Evolutionary conservation across 1,140 invertebrate species (phyloP), one percentile per base, ranked within the genome.

Genomic region (Ceratosolen solmsi): DNA sequence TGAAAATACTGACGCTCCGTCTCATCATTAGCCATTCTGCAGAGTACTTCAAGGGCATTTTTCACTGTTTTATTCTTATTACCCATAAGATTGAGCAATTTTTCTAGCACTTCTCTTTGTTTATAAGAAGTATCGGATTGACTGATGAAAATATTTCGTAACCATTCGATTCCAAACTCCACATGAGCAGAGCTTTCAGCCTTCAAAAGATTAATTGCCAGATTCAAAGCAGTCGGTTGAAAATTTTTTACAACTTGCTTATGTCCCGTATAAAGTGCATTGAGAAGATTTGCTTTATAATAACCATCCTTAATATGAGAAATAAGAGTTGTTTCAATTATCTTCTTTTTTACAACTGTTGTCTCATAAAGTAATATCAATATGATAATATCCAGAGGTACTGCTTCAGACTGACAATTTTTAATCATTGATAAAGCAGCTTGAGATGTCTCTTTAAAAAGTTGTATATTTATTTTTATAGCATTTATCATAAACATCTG

Each of bases 121-220:
- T 89, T 90, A 51, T 88, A 88, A 0, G 86, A 33, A 17, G 83
- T 79, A 9, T 88, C 82, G 25, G 83, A 83, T 36, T 91, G 89
- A 76, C 84, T 88, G 0, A 87, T 51, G 73, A 92, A 90, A 49
- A 90, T 89, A 3, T 85, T 77, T 46, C 90, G 72, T 9, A 91
- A 86, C 91, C 90, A 92, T 58, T 90, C 87, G 25, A 86, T 87
- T 0, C 86, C 87, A 84, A 92, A 91, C 65, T 90, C 88, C 33
- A 84, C 81, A 63, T 87, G 85, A 0, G 87, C 78, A n/a, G 82
- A 81, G 75, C 89, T 89, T 25, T 88, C 87, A 5, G 86, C 68
- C 82, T 88, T 91, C n/a, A 92, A 81, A 8, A 92, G 79, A 82
- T 84, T 84, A 70, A 86, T 86, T 2, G 90, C 86, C 33, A 90